Evolutionary conservation across 2,797 vertebrate species (phyloP), one percentile per base, ranked within the genome.

Genomic region (Leucoraja ocellata): DNA sequence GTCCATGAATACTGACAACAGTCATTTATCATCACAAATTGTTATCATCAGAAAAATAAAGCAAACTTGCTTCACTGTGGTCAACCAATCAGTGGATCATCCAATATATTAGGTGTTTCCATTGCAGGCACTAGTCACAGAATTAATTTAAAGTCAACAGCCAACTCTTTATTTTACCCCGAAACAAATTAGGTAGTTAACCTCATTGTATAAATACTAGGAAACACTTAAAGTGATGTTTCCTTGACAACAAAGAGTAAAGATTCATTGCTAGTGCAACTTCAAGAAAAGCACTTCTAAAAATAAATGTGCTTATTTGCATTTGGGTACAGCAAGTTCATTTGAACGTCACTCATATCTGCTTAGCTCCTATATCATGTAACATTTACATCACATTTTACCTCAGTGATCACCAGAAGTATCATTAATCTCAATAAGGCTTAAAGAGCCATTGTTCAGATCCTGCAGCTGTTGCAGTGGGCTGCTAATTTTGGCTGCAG

Each of bases 191-290:
- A 88, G n/a, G n/a, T 23, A 65, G 61, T 88, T 88, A 88, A 88
- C 84, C 63, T 88, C n/a, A 68, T 88, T 88, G n/a, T 68, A 88
- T 88, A 68, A 88, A 65, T 68, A 63, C 28, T 88, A 8, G 63
- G 71, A 88, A 88, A 88, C 84, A 68, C n/a, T 88, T 88, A 68
- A 36, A 68, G 63, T 6, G 84, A 88, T 88, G 84, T 88, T 68
- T 88, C 84, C 84, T 88, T 88, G 84, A 88, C 84, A 68, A 88
- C 84, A n/a, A 76, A 74, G 74, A 76, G 23, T 54, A 23, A 92
- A 28, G 73, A 92, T 58, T 92, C 90, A 92, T 92, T 74, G 71
- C 90, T 46, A 39, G 39, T 76, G 90, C 23, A 76, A 54, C 46
- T 92, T 92, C 11, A 71, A 76, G 73, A 28, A 71, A 74, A 76